A percentile compares a stretch with the other conserved stretches of the same genome.
phyloP scores from a whole-genome alignment of 2,797 vertebrate genomes.

The Myripristis jacobus region DNA sequence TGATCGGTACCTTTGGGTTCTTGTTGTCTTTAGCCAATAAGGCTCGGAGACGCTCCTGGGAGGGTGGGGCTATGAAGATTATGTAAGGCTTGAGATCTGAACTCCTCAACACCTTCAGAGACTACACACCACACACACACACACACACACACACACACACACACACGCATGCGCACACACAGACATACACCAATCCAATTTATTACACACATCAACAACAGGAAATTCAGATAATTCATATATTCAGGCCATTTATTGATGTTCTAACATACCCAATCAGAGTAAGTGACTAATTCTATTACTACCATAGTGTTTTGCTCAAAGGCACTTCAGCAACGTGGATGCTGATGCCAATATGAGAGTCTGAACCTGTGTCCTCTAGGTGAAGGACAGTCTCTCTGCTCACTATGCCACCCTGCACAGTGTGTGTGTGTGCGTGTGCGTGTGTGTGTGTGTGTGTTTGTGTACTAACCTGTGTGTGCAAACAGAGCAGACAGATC shows the following conservation, averaged over 20 bases:
- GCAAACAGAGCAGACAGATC: constrained; percentile 95
- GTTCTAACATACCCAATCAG: too few species aligned
- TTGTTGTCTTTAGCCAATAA: constrained; percentile 95
- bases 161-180: too few species aligned
- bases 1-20: constrained; percentile 91
- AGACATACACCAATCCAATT: too few species aligned
- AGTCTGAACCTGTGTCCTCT: too few species aligned
- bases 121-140: constrained; percentile 76
- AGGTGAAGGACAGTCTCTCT: too few species aligned
- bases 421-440: constrained; percentile 3
- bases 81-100: constrained; percentile 99
- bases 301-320: too few species aligned
- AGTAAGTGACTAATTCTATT: too few species aligned
- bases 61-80: constrained; percentile 97
- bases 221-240: too few species aligned
- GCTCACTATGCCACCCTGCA: background rate
- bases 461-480: constrained; percentile 88
- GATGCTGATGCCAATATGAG: too few species aligned
- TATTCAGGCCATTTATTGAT: too few species aligned
- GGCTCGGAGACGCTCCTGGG: constrained; percentile 94
- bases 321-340: too few species aligned
- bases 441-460: background rate
- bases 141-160: constrained; percentile 18
- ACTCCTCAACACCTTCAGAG: constrained; percentile 93
- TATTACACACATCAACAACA: background rate